Base-by-base conservation (phyloP, 2,113 vertebrate species). In the Paedocypris sp. region DNA sequence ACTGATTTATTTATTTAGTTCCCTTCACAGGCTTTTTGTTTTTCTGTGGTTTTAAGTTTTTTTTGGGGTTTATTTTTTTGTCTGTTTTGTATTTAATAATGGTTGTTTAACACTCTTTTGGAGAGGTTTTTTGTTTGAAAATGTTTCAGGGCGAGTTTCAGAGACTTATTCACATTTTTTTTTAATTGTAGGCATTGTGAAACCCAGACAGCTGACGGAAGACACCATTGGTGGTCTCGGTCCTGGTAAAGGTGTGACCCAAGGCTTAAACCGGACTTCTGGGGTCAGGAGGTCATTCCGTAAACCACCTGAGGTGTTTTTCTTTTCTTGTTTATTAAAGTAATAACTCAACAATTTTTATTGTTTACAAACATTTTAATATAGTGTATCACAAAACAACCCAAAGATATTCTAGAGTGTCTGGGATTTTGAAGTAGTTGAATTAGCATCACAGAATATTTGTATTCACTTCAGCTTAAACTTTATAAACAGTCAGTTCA, bases 251-350 rank as follows among this genome's bases (percentile, higher is more conserved):
- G 90, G 90, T 46, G 90, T 91, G 51, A n/a, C 86, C 10, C 93
- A 94, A 77, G 94, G 95, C 12, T 77, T 95, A 71, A 97, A 95
- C 76, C 86, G 95, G 56, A 88, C 87, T 0, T 82, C 94, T 0
- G 95, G 91, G 19, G 95, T 99, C 82, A 85, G 95, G 74, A 90
- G 93, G 73, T 99, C 95, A 0, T 98, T 99, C 82, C 89, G 93
- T 49, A 99, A 94, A 82, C 73, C 84, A 64, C 92, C 93, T 0
- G 94, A 99, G 92, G 95, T 98, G 89, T 8, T n/a, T 18, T 4
- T 54, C 38, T 43, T 36, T 4, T 42, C 9, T 39, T 26, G 49
- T 7, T 2, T 9, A n/a, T 10, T 15, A 23, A 15, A 16, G 9
- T 9, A 11, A 16, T 19, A 36, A 23, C n/a, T n/a, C n/a, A n/a